phyloP scores from a whole-genome alignment of 1,140 invertebrate genomes.

The Hypsibius dujardini region DNA sequence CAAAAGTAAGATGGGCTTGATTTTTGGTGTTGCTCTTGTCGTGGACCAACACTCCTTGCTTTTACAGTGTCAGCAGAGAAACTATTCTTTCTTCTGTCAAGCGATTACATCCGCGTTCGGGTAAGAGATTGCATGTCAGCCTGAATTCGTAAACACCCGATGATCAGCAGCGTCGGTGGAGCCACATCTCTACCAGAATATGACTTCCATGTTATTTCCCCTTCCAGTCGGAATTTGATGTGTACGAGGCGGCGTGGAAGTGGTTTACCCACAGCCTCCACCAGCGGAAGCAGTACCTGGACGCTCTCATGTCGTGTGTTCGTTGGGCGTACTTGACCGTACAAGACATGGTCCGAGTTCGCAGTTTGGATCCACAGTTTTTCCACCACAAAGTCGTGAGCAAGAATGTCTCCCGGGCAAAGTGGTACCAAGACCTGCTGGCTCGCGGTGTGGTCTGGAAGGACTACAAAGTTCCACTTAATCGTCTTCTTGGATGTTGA shows the following conservation, averaged over 20 bases:
- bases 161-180: neutral
- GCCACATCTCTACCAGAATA: too few relatives aligned
- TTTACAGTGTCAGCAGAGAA: neutral
- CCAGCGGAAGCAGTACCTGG: neutral
- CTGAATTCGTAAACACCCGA: neutral
- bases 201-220: too few relatives aligned
- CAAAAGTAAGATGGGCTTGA: too few relatives aligned
- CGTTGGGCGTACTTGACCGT: constrained; percentile 12
- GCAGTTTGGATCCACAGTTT: neutral
- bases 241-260: neutral
- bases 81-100: neutral
- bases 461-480: constrained; percentile 2
- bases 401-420: neutral
- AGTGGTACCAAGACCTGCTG: constrained; percentile 6
- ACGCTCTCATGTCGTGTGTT: neutral
- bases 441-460: neutral
- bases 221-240: constrained; percentile 6
- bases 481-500: neutral
- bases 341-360: neutral
- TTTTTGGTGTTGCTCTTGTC: too few relatives aligned
- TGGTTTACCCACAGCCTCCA: neutral
- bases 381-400: constrained; percentile 10
- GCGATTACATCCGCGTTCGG: neutral
- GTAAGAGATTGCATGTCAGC: neutral
- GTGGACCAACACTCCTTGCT: too few relatives aligned